Conservation (phyloP, 2,797 vertebrate species). For the Pipistrellus pipistrellus region DNA sequence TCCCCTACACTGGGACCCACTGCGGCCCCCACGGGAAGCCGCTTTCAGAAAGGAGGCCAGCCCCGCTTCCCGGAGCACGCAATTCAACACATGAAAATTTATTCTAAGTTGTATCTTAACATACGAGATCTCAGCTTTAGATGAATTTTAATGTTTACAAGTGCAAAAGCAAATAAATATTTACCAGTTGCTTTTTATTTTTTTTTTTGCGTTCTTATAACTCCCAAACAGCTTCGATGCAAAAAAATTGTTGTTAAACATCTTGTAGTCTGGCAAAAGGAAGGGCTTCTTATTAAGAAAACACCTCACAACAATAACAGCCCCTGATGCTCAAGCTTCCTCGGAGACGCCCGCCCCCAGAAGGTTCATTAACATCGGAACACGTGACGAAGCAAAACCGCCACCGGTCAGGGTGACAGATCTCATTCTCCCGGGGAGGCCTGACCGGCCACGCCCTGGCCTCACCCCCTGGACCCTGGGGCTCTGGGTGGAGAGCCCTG, state of each 20-base stretch:
- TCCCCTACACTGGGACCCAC: background rate
- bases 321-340: constrained; percentile 15
- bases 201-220: constrained; percentile 83
- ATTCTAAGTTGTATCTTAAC: constrained; percentile 86
- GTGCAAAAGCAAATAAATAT: constrained; percentile 86
- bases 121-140: constrained; percentile 85
- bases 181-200: constrained; percentile 83
- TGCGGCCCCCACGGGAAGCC: background rate
- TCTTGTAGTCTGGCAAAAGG: constrained; percentile 84
- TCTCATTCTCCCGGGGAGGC: accelerated
- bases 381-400: accelerated
- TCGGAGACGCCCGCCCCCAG: background rate
- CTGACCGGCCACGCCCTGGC: accelerated
- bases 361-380: background rate
- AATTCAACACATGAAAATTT: constrained; percentile 86
- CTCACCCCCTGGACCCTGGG: accelerated
- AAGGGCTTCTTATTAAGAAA: constrained; percentile 82
- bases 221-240: constrained; percentile 81
- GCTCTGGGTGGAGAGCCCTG: background rate
- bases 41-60: constrained; percentile 68
- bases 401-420: accelerated
- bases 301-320: constrained; percentile 60
- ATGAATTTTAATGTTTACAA: constrained; percentile 87
- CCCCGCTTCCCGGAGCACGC: constrained; percentile 71
- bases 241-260: constrained; percentile 85